These are phyloP conservation scores for Habropoda laboriosa DNA, from an alignment of 1,140 invertebrate genomes.

Conservation along the genomic window DNA sequence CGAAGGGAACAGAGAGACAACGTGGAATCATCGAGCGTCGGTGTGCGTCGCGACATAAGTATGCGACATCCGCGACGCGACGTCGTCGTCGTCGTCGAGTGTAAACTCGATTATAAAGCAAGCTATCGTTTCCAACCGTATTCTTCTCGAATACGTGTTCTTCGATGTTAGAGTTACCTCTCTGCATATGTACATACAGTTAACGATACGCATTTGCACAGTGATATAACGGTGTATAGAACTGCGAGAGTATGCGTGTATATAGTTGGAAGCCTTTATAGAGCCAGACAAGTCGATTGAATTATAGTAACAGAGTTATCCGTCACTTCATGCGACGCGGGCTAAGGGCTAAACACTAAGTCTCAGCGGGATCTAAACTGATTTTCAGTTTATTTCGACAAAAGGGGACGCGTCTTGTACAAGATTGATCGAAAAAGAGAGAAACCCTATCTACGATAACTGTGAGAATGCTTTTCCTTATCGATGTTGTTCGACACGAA, in stretches of 20 bases:
- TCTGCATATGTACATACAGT: not conserved
- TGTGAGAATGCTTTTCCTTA: too few relatives aligned
- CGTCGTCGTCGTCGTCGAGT: not conserved
- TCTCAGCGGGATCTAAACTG: conserved; percentile 41
- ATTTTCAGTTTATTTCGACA: conserved; percentile 26
- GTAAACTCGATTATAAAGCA: conserved; percentile 29
- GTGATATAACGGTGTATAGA: conserved; percentile 19
- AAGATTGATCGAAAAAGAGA: conserved; percentile 25
- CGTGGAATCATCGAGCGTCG: not conserved
- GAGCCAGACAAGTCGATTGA: conserved; percentile 69
- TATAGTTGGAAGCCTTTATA: conserved; percentile 62
- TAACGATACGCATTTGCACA: not conserved
- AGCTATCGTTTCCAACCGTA: not conserved
- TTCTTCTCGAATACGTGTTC: not conserved
- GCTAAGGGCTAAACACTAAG: conserved; percentile 36
- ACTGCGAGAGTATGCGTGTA: not conserved
- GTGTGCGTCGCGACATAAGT: not conserved
- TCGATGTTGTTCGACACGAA: too few relatives aligned
- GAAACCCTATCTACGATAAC: not conserved
- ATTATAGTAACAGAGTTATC: conserved; percentile 69
- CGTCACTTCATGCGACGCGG: conserved; percentile 58
- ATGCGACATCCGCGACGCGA: not conserved
- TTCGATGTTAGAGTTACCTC: not conserved
- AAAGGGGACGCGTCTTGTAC: not conserved
- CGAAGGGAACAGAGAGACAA: too few relatives aligned